A percentile compares a stretch with the other conserved stretches of the same genome.
These are phyloP conservation scores for Prionailurus viverrinus DNA, from an alignment of 2,113 vertebrate species.

Conservation along the genomic window DNA sequence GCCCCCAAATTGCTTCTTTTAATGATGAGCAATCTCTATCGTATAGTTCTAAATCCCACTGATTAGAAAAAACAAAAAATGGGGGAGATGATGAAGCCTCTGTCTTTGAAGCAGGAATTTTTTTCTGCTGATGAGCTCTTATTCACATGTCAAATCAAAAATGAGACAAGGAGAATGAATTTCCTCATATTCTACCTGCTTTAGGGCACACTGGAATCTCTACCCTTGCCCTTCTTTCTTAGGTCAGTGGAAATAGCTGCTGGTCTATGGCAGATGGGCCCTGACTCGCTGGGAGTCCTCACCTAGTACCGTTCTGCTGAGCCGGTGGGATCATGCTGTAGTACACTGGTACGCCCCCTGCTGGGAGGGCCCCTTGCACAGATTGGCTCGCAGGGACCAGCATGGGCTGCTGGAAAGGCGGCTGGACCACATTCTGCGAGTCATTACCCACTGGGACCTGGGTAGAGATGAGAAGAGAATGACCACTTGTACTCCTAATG, in stretches of 20 bases:
- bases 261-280: not conserved
- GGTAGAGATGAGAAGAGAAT: constrained; percentile 29
- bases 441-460: constrained; percentile 97
- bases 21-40: constrained; percentile 2
- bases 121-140: not conserved
- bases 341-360: constrained; percentile 94
- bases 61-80: constrained; percentile 30
- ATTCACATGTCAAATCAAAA: not conserved
- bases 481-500: not conserved
- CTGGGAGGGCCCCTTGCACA: constrained; percentile 93
- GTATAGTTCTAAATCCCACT: not conserved
- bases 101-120: constrained; percentile 10
- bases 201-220: not conserved
- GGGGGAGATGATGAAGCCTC: not conserved
- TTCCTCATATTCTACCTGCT: constrained; percentile 18
- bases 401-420: constrained; percentile 97
- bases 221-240: not conserved
- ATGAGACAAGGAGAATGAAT: not conserved
- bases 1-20: not conserved
- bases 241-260: not conserved
- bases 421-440: constrained; percentile 95
- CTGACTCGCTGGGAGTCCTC: not conserved
- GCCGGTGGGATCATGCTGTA: constrained; percentile 97
- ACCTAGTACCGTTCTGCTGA: constrained; percentile 98
- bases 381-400: constrained; percentile 97